Percentiles rank a stretch among this genome's conserved stretches.
Evolutionary conservation across 2,888 invertebrate genomes (phyloP).

Genomic region (Nesidiocoris tenuis): DNA sequence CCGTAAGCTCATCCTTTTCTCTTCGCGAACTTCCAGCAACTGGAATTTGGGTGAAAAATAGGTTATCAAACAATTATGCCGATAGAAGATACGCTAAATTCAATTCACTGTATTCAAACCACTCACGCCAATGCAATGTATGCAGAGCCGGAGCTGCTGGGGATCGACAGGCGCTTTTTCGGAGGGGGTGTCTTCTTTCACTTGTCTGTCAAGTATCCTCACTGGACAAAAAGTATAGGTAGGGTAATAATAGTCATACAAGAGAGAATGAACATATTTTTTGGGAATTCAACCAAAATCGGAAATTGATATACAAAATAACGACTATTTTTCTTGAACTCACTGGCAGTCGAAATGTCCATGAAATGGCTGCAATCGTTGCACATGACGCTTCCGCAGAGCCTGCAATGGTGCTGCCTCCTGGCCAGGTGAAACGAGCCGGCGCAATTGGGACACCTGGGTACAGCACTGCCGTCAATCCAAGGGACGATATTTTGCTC

Average conservation of each 20-base stretch:
- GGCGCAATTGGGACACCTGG: constrained; percentile 88
- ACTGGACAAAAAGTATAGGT: constrained; percentile 52
- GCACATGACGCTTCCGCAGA: constrained; percentile 93
- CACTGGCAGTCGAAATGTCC: constrained; percentile 74
- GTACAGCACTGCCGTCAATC: constrained; percentile 88
- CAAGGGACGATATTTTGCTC: constrained; percentile 78
- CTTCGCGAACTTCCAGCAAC: constrained; percentile 74
- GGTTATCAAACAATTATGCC: no score
- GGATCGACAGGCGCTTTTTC: constrained; percentile 53
- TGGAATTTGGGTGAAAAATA: constrained; percentile 55
- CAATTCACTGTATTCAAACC: no score
- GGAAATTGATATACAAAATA: no score
- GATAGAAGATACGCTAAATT: no score
- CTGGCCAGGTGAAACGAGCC: constrained; percentile 81
- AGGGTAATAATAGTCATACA: no score
- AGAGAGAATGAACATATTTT: no score
- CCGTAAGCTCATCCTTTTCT: constrained; percentile 77
- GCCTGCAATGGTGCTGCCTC: constrained; percentile 92
- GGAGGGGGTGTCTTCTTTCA: constrained; percentile 48
- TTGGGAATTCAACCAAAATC: no score
- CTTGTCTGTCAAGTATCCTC: constrained; percentile 54
- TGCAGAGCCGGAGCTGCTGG: constrained; percentile 48
- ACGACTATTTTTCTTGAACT: no score
- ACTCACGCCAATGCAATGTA: constrained; percentile 49
- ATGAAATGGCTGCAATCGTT: constrained; percentile 87